A percentile compares a stretch with the other conserved stretches of the same genome.
phyloP scores from a whole-genome alignment of 1,140 invertebrate genomes.

The Ooceraea biroi region DNA sequence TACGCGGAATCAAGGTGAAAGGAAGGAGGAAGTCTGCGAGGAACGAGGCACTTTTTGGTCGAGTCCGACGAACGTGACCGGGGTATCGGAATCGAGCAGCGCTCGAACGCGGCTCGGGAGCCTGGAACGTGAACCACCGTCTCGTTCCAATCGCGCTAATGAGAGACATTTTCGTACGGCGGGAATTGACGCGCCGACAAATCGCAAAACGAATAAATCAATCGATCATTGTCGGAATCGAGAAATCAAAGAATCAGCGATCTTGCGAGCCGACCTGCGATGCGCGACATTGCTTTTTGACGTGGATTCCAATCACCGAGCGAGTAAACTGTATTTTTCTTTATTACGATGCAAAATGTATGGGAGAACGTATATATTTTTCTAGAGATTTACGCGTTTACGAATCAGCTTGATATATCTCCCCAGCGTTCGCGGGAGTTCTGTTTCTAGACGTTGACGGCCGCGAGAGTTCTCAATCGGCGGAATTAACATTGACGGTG shows the following conservation, averaged over 20 bases:
- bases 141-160: constrained; percentile 1
- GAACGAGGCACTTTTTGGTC: constrained; percentile 27
- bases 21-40: constrained; percentile 36
- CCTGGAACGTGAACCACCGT: no score
- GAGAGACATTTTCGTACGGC: constrained; percentile 4
- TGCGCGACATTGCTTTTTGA: background rate
- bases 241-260: background rate
- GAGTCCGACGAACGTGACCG: constrained; percentile 38
- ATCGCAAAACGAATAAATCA: background rate
- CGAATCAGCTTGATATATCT: constrained; percentile 19
- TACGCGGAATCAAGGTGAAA: constrained; percentile 55
- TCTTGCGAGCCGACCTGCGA: background rate
- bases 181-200: background rate
- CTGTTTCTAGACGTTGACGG: constrained; percentile 11
- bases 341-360: constrained; percentile 9
- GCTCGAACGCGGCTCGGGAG: background rate
- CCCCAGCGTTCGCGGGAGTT: background rate
- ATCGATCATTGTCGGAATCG: background rate
- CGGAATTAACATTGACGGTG: constrained; percentile 19
- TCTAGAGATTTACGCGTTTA: constrained; percentile 24
- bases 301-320: constrained; percentile 9
- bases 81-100: constrained; percentile 11
- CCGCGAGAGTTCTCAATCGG: constrained; percentile 16
- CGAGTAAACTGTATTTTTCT: constrained; percentile 12
- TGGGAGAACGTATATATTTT: constrained; percentile 15